Conservation (phyloP, 2,797 vertebrate species). For the Sebastes vulpes region DNA sequence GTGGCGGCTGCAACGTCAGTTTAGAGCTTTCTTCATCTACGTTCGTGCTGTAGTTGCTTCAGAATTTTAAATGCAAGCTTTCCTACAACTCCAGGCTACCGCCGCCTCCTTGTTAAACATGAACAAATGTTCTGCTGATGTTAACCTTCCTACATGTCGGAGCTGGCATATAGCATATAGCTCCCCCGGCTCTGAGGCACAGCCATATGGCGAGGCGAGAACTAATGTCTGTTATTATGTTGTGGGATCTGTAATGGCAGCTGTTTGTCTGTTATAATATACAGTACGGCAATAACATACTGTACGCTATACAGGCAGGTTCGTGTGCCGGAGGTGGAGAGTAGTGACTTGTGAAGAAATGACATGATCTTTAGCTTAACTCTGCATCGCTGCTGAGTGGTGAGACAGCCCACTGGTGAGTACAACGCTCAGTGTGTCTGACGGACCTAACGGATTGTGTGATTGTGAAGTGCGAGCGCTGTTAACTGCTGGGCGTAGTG, state of each 20-base stretch:
- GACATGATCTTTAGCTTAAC: constrained; percentile 1
- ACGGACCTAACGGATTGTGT: neutral
- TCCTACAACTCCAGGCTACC: neutral
- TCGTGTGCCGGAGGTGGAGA: constrained; percentile 14
- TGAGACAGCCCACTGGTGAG: neutral
- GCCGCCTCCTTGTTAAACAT: constrained; percentile 12
- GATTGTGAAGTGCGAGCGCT: neutral
- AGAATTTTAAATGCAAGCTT: neutral
- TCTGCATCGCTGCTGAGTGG: constrained; percentile 10
- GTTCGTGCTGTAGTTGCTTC: neutral
- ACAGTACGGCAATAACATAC: neutral
- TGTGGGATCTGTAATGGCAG: constrained; percentile 3
- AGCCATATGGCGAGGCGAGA: constrained; percentile 46
- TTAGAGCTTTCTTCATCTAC: neutral
- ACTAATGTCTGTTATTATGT: constrained; percentile 47
- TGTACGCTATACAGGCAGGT: neutral
- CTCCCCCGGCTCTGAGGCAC: constrained; percentile 33
- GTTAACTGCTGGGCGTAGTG: neutral
- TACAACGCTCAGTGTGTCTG: neutral
- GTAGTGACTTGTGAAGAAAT: neutral
- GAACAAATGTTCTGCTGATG: constrained; percentile 47
- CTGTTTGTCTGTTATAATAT: constrained; percentile 23
- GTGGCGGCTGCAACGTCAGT: neutral
- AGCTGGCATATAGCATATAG: constrained; percentile 21
- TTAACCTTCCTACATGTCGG: constrained; percentile 49